Evolutionary conservation across 2,797 vertebrate genomes (phyloP), one percentile per base, ranked within the genome.

Genomic region (Mionectes olivaceus): DNA sequence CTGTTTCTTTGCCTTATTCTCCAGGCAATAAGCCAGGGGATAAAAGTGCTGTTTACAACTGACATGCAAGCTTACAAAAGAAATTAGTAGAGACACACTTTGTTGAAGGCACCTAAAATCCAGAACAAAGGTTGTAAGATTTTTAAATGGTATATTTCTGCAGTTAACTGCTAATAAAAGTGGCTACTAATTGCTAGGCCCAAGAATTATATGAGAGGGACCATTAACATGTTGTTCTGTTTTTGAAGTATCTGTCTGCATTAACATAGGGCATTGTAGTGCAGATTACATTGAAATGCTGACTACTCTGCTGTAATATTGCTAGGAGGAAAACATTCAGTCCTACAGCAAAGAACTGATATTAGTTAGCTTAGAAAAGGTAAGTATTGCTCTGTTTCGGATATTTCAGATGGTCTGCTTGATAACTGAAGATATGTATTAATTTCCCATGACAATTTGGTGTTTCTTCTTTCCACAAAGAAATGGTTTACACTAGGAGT

Each of bases 271-370:
- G 87, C 94, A 97, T 89, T 96, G 95, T 96, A 96, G 91, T 96
- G 95, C 91, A 96, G 96, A 96, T 97, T 94, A 86, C 95, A 95
- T 93, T 95, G 94, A 97, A 94, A 96, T 96, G 95, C 95, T 96
- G 95, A 95, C 95, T 88, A 64, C 83, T 88, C 59, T 86, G 87
- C 70, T 92, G 77, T 46, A 88, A 81, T 94, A 93, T 83, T 76
- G 52, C 61, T 76, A 55, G 79, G 71, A 93, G 86, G 60, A 85
- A 96, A 95, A 55, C 83, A 68, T n/a, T 70, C 74, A 53, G 25
- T 75, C 37, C 47, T 56, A 44, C 47, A 46, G 52, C 37, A 74
- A 94, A 76, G 59, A 63, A 60, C 5, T 83, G 28, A 69, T 88
- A 76, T 69, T 70, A 50, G 43, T 53, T 81, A 63, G 49, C 44